Conservation (phyloP, 2,888 invertebrate genomes). For the Erpobdella octoculata region DNA sequence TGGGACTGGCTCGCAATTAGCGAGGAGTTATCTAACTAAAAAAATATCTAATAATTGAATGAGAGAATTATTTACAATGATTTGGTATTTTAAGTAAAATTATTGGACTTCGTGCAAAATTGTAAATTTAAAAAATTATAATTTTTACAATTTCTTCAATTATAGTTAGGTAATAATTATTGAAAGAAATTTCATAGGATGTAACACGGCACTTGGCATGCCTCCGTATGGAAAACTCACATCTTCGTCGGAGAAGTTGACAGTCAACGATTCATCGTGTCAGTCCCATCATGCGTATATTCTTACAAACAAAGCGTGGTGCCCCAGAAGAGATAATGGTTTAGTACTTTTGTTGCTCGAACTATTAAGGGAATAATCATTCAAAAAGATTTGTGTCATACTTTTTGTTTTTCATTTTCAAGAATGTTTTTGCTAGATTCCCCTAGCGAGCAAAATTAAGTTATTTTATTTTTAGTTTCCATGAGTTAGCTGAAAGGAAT, state of each 20-base stretch:
- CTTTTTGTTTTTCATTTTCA: background rate
- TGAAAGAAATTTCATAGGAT: slow-evolving; percentile 49
- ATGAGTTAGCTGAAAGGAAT: no score
- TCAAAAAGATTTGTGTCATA: background rate
- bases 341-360: background rate
- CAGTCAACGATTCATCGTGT: slow-evolving; percentile 53
- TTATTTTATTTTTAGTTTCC: no score
- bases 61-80: no score
- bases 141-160: no score
- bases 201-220: slow-evolving; percentile 54
- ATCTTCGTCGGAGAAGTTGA: slow-evolving; percentile 52
- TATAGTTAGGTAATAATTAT: no score
- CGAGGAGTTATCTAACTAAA: no score
- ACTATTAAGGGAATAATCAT: background rate
- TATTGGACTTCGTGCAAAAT: no score
- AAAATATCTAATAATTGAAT: no score
- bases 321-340: slow-evolving; percentile 44
- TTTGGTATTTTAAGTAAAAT: no score
- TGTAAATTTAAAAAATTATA: no score
- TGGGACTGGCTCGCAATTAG: no score
- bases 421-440: background rate
- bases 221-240: slow-evolving; percentile 53
- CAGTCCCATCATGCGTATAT: slow-evolving; percentile 55
- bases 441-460: background rate
- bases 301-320: slow-evolving; percentile 56